A percentile compares a stretch with the other conserved stretches of the same genome.
phyloP scores from a whole-genome alignment of 1,140 invertebrate genomes.

The Drosophila lacteicornis region DNA sequence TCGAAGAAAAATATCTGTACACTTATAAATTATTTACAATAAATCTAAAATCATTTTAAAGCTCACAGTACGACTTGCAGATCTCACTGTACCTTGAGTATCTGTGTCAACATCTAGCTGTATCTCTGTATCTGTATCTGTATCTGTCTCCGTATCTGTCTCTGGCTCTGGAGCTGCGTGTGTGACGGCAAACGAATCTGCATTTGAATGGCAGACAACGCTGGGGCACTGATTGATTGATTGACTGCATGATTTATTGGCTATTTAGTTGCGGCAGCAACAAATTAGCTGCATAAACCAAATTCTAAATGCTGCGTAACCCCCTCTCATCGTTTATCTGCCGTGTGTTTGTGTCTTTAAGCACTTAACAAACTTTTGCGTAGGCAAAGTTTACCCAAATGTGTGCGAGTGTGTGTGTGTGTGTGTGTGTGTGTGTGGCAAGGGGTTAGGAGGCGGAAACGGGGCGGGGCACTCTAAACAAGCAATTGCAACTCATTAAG shows the following conservation, averaged over 20 bases:
- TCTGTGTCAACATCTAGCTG: neutral
- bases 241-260: slow-evolving; percentile 79
- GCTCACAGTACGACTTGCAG: neutral
- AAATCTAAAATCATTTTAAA: too few species aligned
- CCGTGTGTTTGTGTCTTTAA: slow-evolving; percentile 53
- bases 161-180: neutral
- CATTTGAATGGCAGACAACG: slow-evolving; percentile 57
- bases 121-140: too few species aligned
- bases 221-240: slow-evolving; percentile 62
- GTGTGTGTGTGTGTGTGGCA: neutral
- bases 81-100: neutral
- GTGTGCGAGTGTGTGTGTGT: neutral
- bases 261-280: slow-evolving; percentile 69
- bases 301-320: slow-evolving; percentile 64
- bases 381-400: slow-evolving; percentile 65
- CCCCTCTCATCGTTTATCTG: slow-evolving; percentile 9
- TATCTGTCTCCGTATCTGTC: neutral
- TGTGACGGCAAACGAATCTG: slow-evolving; percentile 33
- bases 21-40: neutral
- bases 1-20: neutral
- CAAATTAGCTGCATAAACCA: slow-evolving; percentile 76
- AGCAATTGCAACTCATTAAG: slow-evolving; percentile 80
- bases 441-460: neutral
- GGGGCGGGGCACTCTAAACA: slow-evolving; percentile 58
- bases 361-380: slow-evolving; percentile 71